Conservation (phyloP, 2,113 vertebrate species). For the Fulica atra region DNA sequence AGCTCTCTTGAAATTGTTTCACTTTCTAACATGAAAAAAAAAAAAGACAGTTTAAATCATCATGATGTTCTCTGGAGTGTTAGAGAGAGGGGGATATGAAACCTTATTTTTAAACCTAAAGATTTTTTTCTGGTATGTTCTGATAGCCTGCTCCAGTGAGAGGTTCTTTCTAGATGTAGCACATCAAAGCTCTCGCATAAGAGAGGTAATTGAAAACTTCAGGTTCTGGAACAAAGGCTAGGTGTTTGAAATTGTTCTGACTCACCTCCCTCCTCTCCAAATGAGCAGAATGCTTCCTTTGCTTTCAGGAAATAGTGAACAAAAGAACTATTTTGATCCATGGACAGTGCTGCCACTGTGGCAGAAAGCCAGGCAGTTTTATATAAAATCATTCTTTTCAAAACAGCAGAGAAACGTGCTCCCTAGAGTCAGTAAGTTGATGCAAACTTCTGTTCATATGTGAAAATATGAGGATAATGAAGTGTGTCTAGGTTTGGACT, state of each 20-base stretch:
- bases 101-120: neutral
- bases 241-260: conserved; percentile 1
- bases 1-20: neutral
- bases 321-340: conserved; percentile 37
- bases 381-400: conserved; percentile 30
- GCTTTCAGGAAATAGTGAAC: conserved; percentile 47
- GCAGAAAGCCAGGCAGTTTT: conserved; percentile 22
- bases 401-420: neutral
- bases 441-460: neutral
- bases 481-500: neutral
- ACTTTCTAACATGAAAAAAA: neutral
- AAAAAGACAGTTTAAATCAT: neutral
- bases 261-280: neutral
- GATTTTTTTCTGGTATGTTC: neutral
- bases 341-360: neutral
- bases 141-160: neutral
- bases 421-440: neutral
- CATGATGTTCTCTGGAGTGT: neutral
- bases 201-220: neutral
- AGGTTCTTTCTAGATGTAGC: neutral
- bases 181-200: neutral
- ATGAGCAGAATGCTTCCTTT: neutral
- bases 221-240: neutral
- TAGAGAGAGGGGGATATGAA: neutral
- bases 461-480: neutral